phyloP scores from a whole-genome alignment of 2,113 vertebrate species.

The Nettapus auritus region DNA sequence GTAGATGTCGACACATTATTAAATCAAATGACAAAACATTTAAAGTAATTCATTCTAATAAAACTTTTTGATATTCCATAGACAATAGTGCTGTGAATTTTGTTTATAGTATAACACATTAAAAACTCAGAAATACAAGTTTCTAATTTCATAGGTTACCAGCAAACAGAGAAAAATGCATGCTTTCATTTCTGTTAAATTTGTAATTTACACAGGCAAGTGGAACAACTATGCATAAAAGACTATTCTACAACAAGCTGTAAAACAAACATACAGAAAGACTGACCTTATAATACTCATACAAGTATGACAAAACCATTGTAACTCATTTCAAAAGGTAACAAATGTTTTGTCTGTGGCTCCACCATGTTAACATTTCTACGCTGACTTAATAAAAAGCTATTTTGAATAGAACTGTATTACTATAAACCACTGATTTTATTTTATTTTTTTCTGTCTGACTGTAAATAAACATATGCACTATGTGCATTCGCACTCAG shows the following conservation, averaged over 20 bases:
- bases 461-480: background rate
- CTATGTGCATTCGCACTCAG: background rate
- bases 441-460: conserved; percentile 4
- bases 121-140: conserved; percentile 62
- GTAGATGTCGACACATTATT: conserved; percentile 44
- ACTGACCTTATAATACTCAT: conserved; percentile 54
- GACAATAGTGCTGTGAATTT: conserved; percentile 59
- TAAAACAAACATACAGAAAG: conserved; percentile 62
- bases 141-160: conserved; percentile 63
- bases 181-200: conserved; percentile 56
- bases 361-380: conserved; percentile 25
- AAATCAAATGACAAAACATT: conserved; percentile 68
- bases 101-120: conserved; percentile 66
- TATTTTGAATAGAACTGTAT: background rate
- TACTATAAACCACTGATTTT: conserved; percentile 22
- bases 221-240: conserved; percentile 54
- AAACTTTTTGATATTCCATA: conserved; percentile 67
- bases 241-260: conserved; percentile 32
- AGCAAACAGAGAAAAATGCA: conserved; percentile 67
- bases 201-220: conserved; percentile 48
- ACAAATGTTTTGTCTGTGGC: conserved; percentile 58
- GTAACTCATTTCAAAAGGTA: conserved; percentile 58
- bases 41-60: conserved; percentile 59
- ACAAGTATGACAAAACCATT: conserved; percentile 50
- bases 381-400: background rate